Evolutionary conservation across 2,888 invertebrate genomes (phyloP).

Genomic region (Megalurothrips usitatus): DNA sequence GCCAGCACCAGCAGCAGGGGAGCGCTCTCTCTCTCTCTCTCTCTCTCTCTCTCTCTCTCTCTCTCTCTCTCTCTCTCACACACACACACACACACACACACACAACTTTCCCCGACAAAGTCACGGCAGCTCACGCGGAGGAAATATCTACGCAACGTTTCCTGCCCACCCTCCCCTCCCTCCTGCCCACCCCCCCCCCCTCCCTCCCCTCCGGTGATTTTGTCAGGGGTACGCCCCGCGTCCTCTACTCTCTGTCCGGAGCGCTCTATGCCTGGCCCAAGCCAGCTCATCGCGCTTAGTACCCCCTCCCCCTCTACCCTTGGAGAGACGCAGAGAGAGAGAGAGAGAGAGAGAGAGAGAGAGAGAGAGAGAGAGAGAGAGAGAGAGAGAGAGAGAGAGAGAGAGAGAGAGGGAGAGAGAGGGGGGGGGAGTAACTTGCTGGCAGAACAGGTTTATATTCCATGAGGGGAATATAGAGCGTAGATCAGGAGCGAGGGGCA

Average conservation of each 20-base stretch:
- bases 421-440: neutral
- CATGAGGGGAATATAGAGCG: slow-evolving; percentile 18
- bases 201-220: neutral
- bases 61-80: slow-evolving; percentile 15
- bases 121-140: too few species aligned
- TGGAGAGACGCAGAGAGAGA: neutral
- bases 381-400: neutral
- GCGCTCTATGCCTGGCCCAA: neutral
- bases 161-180: neutral
- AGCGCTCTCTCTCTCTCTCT: slow-evolving; percentile 13
- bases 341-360: neutral
- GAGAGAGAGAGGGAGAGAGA: slow-evolving; percentile 10
- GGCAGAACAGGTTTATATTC: slow-evolving; percentile 22
- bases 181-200: too few species aligned
- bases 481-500: slow-evolving; percentile 22
- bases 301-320: neutral
- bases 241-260: neutral
- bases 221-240: too few species aligned
- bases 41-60: slow-evolving; percentile 6
- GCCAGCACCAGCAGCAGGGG: slow-evolving; percentile 31
- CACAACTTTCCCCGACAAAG: too few species aligned
- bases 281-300: neutral
- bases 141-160: too few species aligned
- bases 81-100: neutral
- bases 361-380: neutral